phyloP scores from a whole-genome alignment of 2,888 invertebrate species.

The Argynnis bischoffii region DNA sequence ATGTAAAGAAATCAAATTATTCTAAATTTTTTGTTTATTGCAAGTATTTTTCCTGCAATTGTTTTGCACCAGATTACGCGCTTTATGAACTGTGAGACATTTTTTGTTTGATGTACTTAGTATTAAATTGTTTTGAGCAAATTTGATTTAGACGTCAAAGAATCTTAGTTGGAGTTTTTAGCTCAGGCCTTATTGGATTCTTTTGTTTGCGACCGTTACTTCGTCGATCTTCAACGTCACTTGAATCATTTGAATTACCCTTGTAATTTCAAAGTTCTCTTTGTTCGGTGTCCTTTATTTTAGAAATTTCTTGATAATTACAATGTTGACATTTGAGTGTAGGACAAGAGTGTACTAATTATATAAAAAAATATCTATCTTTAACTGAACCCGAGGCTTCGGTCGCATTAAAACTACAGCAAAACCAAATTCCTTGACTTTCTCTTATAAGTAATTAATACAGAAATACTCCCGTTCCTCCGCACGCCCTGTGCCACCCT shows the following conservation, averaged over 20 bases:
- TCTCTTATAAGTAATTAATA: too few relatives aligned
- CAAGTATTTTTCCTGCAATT: too few relatives aligned
- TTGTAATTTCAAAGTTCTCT: background rate
- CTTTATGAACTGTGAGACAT: background rate
- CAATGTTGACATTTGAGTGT: background rate
- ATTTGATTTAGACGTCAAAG: slow-evolving; percentile 13
- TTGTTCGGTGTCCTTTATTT: slow-evolving; percentile 2
- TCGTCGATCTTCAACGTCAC: background rate
- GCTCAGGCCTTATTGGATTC: slow-evolving; percentile 3
- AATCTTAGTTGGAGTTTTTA: slow-evolving; percentile 2
- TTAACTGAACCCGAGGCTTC: too few relatives aligned
- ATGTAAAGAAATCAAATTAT: too few relatives aligned
- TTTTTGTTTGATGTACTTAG: background rate
- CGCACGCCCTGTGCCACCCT: too few relatives aligned
- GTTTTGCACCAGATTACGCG: background rate
- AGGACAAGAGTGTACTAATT: too few relatives aligned
- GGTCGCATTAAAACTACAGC: too few relatives aligned
- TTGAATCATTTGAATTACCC: slow-evolving; percentile 4
- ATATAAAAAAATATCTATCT: too few relatives aligned
- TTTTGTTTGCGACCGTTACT: slow-evolving; percentile 1
- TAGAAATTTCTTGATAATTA: background rate
- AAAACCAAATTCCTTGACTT: too few relatives aligned
- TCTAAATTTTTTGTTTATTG: too few relatives aligned
- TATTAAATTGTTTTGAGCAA: slow-evolving; percentile 3
- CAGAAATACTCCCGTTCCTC: too few relatives aligned